These are phyloP conservation scores for Enteromius paludinosus DNA, from an alignment of 2,797 vertebrate species.

Conservation along the genomic window DNA sequence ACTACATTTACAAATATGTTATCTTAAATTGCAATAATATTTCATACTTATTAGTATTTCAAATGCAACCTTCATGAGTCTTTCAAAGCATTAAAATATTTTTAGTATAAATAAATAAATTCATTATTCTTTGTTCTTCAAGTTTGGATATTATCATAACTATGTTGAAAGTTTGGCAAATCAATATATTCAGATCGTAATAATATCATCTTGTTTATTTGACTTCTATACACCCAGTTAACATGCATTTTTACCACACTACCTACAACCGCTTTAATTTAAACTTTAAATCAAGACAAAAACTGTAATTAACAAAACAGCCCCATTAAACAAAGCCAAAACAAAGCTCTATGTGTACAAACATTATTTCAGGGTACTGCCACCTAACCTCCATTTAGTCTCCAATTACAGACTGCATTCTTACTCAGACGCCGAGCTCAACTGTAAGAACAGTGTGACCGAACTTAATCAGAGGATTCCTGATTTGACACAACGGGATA, in stretches of 20 bases:
- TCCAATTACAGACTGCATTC: constrained; percentile 17
- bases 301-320: constrained; percentile 21
- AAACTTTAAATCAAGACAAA: background rate
- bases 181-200: background rate
- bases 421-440: constrained; percentile 9
- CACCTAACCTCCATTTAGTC: constrained; percentile 26
- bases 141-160: background rate
- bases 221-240: background rate
- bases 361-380: background rate
- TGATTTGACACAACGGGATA: constrained; percentile 17
- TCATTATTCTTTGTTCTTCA: background rate
- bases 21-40: background rate
- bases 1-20: background rate
- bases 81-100: background rate
- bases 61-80: background rate
- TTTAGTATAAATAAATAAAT: no score
- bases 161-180: background rate
- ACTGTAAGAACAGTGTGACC: constrained; percentile 1
- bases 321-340: background rate
- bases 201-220: background rate
- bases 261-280: constrained; percentile 5
- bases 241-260: background rate
- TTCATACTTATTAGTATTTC: background rate
- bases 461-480: constrained; percentile 24
- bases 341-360: constrained; percentile 21